Evolutionary conservation across 2,888 invertebrate species (phyloP), one percentile per base, ranked within the genome.

Genomic region (Marronus borbonicus): DNA sequence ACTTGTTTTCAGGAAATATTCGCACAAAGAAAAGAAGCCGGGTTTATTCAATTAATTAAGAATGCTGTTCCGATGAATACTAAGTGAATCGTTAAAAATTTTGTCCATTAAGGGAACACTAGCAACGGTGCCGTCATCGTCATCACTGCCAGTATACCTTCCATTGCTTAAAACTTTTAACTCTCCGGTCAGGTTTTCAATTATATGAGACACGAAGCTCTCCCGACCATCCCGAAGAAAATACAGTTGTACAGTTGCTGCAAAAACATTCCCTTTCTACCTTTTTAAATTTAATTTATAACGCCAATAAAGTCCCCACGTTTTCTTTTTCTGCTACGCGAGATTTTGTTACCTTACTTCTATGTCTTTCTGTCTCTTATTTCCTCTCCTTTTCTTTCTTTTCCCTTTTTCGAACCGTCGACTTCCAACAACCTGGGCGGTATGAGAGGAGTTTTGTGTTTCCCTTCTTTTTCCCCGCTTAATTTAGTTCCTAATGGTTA

Each of bases 241-340:
- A 79, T 76, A 79, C 76, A 79, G 79, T 79, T 76, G 76, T 72
- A 76, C 70, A 64, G 76, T 58, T 76, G 77, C 70, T 70, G 70
- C 70, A 70, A 70, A 65, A 76, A 52, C 76, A 58, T 58, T 69
- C 69, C 68, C 76, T 60, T 76, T 76, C 76, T 76, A 76, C 79
- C 79, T 79, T 79, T 79, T 79, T 79, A 79, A 79, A 79, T 79
- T 79, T 79, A 79, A 79, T 79, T 79, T 79, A 79, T 79, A 76
- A 70, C 60, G 79, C 70, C 79, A 66, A 79, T 79, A 76, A 79
- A 79, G 70, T 79, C 72, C 58, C 62, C 44, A 39, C 72, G 60
- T 60, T 72, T 58, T 72, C 72, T 72, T 72, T 72, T 60, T 58
- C 72, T 72, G 72, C 58, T 72, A 39, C 72, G 20, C 72, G 58